phyloP scores from a whole-genome alignment of 2,113 vertebrate species.

The Nyctibius bracteatus region DNA sequence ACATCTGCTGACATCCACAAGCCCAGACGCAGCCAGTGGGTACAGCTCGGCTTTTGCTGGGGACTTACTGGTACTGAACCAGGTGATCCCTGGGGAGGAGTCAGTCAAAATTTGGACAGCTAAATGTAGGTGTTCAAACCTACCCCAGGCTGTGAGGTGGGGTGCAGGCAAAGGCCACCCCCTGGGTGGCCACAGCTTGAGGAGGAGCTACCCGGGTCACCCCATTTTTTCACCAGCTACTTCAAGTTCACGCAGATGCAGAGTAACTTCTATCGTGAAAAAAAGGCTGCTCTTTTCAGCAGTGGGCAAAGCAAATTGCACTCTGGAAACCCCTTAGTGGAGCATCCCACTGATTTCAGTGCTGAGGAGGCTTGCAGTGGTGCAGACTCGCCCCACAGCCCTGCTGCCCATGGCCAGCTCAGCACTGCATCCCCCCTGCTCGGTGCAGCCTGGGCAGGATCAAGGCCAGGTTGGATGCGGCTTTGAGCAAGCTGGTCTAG shows the following conservation, averaged over 20 bases:
- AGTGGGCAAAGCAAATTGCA: background rate
- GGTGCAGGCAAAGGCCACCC: too few relatives aligned
- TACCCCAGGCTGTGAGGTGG: background rate
- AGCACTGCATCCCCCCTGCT: rapidly evolving
- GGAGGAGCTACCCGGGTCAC: background rate
- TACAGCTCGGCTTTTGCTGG: background rate
- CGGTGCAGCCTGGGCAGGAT: rapidly evolving
- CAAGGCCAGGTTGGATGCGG: too few relatives aligned
- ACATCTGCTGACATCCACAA: background rate
- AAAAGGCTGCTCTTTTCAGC: background rate
- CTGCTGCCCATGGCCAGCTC: rapidly evolving
- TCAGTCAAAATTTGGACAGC: background rate
- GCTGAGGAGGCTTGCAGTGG: background rate
- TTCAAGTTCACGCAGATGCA: background rate
- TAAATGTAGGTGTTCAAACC: background rate
- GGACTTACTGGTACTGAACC: background rate
- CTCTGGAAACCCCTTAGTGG: background rate
- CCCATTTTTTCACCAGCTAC: background rate
- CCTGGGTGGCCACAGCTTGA: rapidly evolving
- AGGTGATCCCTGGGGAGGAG: rapidly evolving
- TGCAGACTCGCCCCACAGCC: background rate
- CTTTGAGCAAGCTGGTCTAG: too few relatives aligned
- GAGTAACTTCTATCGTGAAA: background rate
- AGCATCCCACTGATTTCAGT: background rate
- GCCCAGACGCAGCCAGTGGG: background rate